A percentile compares a stretch with the other conserved stretches of the same genome.
Conservation (phyloP, 2,113 vertebrate genomes). For the Parotia lawesii region DNA sequence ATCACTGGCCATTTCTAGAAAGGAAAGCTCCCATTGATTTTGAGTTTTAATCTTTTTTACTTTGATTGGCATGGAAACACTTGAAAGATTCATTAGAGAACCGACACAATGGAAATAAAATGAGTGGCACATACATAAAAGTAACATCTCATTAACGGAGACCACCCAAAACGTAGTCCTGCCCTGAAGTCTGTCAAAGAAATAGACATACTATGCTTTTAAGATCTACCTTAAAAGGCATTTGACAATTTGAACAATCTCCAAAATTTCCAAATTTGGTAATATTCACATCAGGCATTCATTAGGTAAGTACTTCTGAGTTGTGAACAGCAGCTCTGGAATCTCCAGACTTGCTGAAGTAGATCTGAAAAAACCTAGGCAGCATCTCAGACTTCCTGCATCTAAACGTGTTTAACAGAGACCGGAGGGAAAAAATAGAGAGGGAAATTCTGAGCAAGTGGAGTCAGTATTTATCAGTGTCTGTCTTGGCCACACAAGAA, state of each 20-base stretch:
- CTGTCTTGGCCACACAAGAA: not conserved
- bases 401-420: not conserved
- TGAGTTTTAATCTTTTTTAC: not conserved
- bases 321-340: not conserved
- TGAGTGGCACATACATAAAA: not conserved
- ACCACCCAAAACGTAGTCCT: not conserved
- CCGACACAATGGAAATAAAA: not conserved
- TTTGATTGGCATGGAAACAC: not conserved
- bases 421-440: not conserved
- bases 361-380: not conserved
- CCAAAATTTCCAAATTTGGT: not conserved
- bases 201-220: not conserved
- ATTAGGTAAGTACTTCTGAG: not conserved
- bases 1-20: not conserved
- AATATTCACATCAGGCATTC: not conserved
- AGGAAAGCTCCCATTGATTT: not conserved
- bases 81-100: not conserved
- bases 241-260: not conserved
- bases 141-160: not conserved
- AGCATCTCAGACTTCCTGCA: not conserved
- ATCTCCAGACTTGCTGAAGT: conserved; percentile 11
- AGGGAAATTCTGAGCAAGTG: conserved; percentile 23
- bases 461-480: not conserved
- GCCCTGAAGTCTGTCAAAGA: not conserved
- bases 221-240: not conserved